phyloP scores from a whole-genome alignment of 2,113 vertebrate species.

The Aleadryas rufinucha region DNA sequence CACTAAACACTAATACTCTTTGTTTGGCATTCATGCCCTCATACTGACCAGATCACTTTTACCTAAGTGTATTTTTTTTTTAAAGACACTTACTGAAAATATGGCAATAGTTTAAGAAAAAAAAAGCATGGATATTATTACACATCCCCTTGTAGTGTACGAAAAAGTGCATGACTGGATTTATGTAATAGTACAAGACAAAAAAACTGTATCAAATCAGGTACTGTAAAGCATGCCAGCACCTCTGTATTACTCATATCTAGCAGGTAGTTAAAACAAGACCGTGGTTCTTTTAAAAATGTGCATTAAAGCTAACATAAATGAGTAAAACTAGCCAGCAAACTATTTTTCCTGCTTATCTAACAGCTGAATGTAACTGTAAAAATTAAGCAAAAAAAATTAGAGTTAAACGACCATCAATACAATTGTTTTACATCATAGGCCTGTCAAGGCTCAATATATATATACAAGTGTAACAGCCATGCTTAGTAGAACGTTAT shows the following conservation, averaged over 20 bases:
- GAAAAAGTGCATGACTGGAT: slow-evolving; percentile 96
- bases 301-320: slow-evolving; percentile 91
- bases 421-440: slow-evolving; percentile 97
- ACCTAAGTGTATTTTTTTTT: slow-evolving; percentile 74
- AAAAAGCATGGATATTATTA: slow-evolving; percentile 87
- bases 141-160: slow-evolving; percentile 93
- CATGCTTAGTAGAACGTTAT: slow-evolving; percentile 93
- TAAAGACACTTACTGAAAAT: slow-evolving; percentile 78
- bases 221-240: slow-evolving; percentile 95
- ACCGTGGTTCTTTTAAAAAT: slow-evolving; percentile 83
- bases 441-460: slow-evolving; percentile 92
- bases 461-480: slow-evolving; percentile 93
- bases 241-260: slow-evolving; percentile 82
- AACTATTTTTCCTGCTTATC: slow-evolving; percentile 89
- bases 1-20: slow-evolving; percentile 80
- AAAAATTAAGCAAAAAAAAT: slow-evolving; percentile 77
- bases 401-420: slow-evolving; percentile 89
- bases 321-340: slow-evolving; percentile 89
- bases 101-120: slow-evolving; percentile 78
- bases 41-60: slow-evolving; percentile 78
- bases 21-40: slow-evolving; percentile 76
- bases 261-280: slow-evolving; percentile 96
- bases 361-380: slow-evolving; percentile 90
- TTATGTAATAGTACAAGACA: slow-evolving; percentile 87
- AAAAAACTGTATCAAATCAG: slow-evolving; percentile 81